Evolutionary conservation across 2,888 invertebrate species (phyloP), one percentile per base, ranked within the genome.

Genomic region (Cordilura impudica): DNA sequence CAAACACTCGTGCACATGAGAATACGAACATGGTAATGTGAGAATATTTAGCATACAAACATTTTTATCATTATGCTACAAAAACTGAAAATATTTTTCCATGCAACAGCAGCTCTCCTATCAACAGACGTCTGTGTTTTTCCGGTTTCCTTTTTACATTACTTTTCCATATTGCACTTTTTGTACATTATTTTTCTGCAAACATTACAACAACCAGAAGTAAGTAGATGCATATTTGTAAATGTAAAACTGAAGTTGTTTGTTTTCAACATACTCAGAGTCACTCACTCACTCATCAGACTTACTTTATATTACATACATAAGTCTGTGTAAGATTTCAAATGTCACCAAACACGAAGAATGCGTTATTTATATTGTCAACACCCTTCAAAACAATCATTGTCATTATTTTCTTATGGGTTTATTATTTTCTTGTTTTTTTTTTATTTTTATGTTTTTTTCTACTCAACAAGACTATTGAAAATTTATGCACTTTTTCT

Each of bases 311-410:
- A 26, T 6, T 3, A 26, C 14, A 23, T 53, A 26, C 16, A 56
- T n/a, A n/a, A n/a, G n/a, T 10, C 23, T 43, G 51, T 26, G 49
- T 47, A n/a, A 19, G 8, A 49, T 63, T 49, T 63, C 35, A 63
- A 63, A 49, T 63, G 63, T 35, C 63, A 35, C 31, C 63, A 49
- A 51, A 51, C 49, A 49, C 63, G 47, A 14, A 12, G 31, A 31
- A 45, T 58, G 51, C 51, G 39, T 56, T 61, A 56, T 6, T 35
- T 39, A 39, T 65, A 60, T 66, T 74, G 65, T 78, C 67, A 67
- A 78, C 72, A 77, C 65, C 71, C 60, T 71, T 65, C 71, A 60
- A 12, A 51, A 60, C n/a, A 39, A 39, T 39, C 35, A 35, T 35
- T 12, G 6, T 35, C 35, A 39, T 39, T 39, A 39, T 39, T 39